Base-by-base conservation (phyloP, 2,888 invertebrate genomes). In the Thelaira solivaga region DNA sequence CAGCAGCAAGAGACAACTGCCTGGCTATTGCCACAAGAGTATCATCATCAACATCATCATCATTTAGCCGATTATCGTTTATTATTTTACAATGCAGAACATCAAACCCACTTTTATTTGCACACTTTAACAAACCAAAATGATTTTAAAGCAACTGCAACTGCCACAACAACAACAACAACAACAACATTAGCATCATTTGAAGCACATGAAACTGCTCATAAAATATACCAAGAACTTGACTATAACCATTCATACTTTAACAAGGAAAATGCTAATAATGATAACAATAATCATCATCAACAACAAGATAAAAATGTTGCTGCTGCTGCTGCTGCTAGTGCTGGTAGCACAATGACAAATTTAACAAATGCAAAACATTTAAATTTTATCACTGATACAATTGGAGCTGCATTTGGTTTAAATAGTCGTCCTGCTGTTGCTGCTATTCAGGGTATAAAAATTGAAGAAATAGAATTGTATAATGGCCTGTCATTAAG, bases 71-170 rank as follows among this genome's bases (percentile, higher is more conserved):
- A 86, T 82, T 87, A 86, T 81, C 83, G 83, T 82, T 83, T 86
- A 55, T 81, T 87, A 13, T 86, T n/a, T n/a, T n/a, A 84, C 78
- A 85, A 85, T 82, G 86, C 87, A 80, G 87, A 86, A 51, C 83
- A 83, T 4, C 85, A 86, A 71, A 86, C 87, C 41, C 84, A 83
- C 49, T 86, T 86, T 68, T 84, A 84, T 45, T 77, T 87, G 74
- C 85, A 87, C 68, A 85, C 86, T 18, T 55, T 62, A 22, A n/a
- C 39, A 47, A 16, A 18, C 8, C 51, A 57, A 53, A 61, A 41
- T 22, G 45, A 57, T 45, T 39, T 49, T 57, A 53, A 43, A n/a
- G 24, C 29, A 51, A 13, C 7, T 57, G 39, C 62, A 39, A 57
- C 61, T n/a, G n/a, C n/a, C n/a, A 53, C 55, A 31, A 34, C 36